These are phyloP conservation scores for Paragorgia papillata DNA, from an alignment of 92 coral and sea anemone genomes.

Conservation along the genomic window DNA sequence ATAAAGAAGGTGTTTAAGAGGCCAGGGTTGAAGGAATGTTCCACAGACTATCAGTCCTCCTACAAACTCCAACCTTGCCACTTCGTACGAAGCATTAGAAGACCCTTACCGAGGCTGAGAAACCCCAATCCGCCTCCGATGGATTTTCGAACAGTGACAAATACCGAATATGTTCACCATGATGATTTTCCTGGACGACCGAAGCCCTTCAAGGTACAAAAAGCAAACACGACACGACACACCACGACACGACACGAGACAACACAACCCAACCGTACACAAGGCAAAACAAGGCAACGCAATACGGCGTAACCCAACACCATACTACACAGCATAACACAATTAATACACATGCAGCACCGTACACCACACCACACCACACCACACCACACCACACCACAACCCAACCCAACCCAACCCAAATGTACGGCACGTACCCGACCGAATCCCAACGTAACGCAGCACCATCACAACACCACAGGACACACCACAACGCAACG, in stretches of 20 bases:
- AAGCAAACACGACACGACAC: too few species aligned
- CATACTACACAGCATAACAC: too few species aligned
- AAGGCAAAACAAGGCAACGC: too few species aligned
- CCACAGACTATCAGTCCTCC: constrained; percentile 81
- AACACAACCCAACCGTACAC: background rate
- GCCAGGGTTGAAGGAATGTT: constrained; percentile 76
- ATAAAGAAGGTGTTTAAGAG: constrained; percentile 77
- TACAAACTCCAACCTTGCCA: constrained; percentile 63
- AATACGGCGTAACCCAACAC: too few species aligned
- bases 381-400: background rate
- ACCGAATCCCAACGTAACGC: too few species aligned
- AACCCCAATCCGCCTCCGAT: constrained; percentile 97
- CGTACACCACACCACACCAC: too few species aligned
- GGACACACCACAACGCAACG: too few species aligned
- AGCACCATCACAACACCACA: too few species aligned
- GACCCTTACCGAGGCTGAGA: constrained; percentile 84
- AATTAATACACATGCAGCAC: background rate
- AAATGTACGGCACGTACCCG: too few species aligned
- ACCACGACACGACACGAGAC: background rate
- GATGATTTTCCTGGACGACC: constrained; percentile 57
- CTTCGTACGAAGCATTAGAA: constrained; percentile 62
- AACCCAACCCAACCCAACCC: too few species aligned
- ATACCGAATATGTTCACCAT: constrained; percentile 66
- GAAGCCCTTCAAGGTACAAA: constrained; percentile 64
- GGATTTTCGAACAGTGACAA: constrained; percentile 92